phyloP scores from a whole-genome alignment of 2,113 vertebrate species.

The Cettia cetti region DNA sequence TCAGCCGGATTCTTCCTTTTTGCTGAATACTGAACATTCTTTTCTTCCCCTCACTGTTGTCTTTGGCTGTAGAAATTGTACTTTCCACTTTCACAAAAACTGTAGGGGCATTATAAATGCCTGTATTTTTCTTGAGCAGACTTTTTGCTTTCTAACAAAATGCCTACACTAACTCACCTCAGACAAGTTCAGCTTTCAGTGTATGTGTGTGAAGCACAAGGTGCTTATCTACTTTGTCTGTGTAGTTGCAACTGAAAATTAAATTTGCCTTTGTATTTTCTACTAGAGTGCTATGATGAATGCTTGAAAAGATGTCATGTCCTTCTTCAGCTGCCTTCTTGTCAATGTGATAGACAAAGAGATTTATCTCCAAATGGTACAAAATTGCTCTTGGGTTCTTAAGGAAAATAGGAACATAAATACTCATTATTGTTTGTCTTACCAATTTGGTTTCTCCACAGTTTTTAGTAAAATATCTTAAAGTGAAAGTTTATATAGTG shows the following conservation, averaged over 20 bases:
- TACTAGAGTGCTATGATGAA: not conserved
- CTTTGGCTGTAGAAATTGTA: conserved; percentile 70
- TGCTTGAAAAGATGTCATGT: not conserved
- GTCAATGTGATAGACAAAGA: not conserved
- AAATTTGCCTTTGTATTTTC: not conserved
- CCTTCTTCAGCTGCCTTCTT: not conserved
- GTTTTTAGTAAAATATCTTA: not conserved
- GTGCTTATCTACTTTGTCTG: not conserved
- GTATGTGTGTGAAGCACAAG: not conserved
- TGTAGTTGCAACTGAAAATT: not conserved
- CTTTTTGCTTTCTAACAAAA: conserved; percentile 66
- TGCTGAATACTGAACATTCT: conserved; percentile 75
- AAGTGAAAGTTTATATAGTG: not conserved
- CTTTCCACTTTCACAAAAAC: conserved; percentile 76
- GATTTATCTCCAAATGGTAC: not conserved
- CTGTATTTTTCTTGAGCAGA: conserved; percentile 57
- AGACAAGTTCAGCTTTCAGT: not conserved
- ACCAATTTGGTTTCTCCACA: not conserved
- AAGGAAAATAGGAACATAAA: not conserved
- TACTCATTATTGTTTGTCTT: not conserved
- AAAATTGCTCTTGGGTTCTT: not conserved
- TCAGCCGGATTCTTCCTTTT: conserved; percentile 73
- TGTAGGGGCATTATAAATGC: conserved; percentile 62
- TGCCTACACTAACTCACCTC: not conserved
- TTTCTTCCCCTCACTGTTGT: conserved; percentile 75